Base-by-base conservation (phyloP, 2,797 vertebrate species). In the Cossypha caffra region DNA sequence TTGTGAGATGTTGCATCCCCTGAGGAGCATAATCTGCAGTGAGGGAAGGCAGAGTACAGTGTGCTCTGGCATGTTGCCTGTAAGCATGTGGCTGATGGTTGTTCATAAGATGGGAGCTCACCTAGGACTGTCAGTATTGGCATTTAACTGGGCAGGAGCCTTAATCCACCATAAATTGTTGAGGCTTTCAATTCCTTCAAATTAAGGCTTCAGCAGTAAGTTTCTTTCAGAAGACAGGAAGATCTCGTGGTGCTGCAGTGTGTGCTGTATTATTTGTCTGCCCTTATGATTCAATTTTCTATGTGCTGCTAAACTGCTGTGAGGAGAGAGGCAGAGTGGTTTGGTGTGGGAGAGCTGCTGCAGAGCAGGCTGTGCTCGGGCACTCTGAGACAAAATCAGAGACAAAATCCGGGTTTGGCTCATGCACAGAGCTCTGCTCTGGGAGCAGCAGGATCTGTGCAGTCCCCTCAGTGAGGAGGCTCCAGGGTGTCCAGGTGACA, bases 141-240 rank as follows among this genome's bases (percentile, higher is more conserved):
- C 78, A 87, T 93, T 96, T 96, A 91, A 51, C 88, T 77, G 88
- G 81, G 86, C 67, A 95, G 95, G 71, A 89, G 14, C 90, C 68
- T 77, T 96, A 93, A 96, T 96, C 90, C 86, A 94, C 87, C 31
- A 1, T 43, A 93, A 95, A 91, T 94, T 96, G 95, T 95, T 93
- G 88, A 93, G 78, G 67, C 64, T 95, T 94, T 87, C 93, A 87
- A 51, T 93, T 94, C 67, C 75, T 88, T 80, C 78, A 92, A 96
- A 97, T 91, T 94, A 97, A 91, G 81, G 86, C 78, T 91, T 91
- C 71, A 69, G 69, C 86, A 83, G 54, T 75, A 64, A 80, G 84
- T 92, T 91, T 50, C 76, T 89, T 94, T 91, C 42, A 88, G 71
- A 91, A 73, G 82, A 45, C 68, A 66, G 92, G 78, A 93, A 73